A percentile compares a stretch with the other conserved stretches of the same genome.
Evolutionary conservation across 2,113 vertebrate genomes (phyloP).

Genomic region (Salvelinus namaycush): DNA sequence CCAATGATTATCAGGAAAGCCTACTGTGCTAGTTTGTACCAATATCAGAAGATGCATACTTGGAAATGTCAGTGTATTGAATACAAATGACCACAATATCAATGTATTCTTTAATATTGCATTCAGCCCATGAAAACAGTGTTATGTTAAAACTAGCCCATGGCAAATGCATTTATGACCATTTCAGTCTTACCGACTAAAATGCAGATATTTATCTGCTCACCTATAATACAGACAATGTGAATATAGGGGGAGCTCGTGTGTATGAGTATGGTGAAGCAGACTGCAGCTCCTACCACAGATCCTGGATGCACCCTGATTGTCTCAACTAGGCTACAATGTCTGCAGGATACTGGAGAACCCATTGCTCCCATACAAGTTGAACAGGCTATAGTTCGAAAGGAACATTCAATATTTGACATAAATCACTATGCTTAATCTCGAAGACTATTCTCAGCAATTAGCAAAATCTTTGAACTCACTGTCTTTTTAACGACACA

Average conservation of each 20-base stretch:
- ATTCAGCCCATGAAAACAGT: background rate
- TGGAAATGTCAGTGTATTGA: background rate
- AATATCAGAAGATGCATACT: background rate
- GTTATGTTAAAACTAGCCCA: background rate
- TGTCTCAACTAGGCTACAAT: background rate
- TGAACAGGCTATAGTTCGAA: no score
- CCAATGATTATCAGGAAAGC: background rate
- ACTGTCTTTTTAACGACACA: background rate
- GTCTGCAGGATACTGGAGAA: background rate
- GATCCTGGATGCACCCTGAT: constrained; percentile 34
- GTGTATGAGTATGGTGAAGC: constrained; percentile 16
- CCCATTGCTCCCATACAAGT: background rate
- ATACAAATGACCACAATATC: background rate
- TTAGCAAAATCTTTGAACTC: background rate
- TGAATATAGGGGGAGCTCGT: background rate
- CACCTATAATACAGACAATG: constrained; percentile 31
- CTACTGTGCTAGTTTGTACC: background rate
- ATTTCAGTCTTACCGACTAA: background rate
- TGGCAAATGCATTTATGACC: constrained; percentile 3
- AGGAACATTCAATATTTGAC: no score
- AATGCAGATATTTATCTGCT: constrained; percentile 5
- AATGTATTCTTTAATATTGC: background rate
- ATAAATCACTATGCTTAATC: background rate
- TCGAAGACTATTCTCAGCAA: background rate
- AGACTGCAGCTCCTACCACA: constrained; percentile 37